A percentile compares a stretch with the other conserved stretches of the same genome.
Conservation (phyloP, 1,140 invertebrate species). For the Drosophila yakuba region DNA sequence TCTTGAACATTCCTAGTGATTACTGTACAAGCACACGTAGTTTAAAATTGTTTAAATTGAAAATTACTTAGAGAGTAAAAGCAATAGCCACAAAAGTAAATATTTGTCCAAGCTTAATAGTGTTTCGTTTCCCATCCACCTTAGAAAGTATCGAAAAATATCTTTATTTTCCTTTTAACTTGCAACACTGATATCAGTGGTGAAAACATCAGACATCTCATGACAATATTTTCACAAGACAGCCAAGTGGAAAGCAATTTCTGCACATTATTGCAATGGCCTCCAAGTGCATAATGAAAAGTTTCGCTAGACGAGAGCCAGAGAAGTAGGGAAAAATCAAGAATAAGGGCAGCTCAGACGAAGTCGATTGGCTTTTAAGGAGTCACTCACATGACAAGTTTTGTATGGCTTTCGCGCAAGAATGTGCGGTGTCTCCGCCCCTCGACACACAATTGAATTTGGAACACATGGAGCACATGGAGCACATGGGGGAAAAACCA, state of each 20-base stretch:
- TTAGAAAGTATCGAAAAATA: background rate
- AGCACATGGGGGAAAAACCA: constrained; percentile 43
- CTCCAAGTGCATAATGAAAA: constrained; percentile 64
- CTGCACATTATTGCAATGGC: constrained; percentile 71
- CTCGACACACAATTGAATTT: constrained; percentile 74
- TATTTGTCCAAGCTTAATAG: background rate
- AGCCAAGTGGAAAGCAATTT: constrained; percentile 71
- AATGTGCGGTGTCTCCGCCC: constrained; percentile 39
- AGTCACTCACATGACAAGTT: constrained; percentile 74
- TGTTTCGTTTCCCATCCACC: background rate
- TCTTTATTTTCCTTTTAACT: background rate
- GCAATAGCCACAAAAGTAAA: background rate
- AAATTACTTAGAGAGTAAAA: too few relatives aligned
- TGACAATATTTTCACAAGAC: constrained; percentile 19
- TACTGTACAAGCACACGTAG: too few relatives aligned
- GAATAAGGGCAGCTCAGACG: constrained; percentile 47
- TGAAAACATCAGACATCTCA: constrained; percentile 14
- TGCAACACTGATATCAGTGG: constrained; percentile 5
- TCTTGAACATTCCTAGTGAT: too few relatives aligned
- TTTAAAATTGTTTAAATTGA: too few relatives aligned
- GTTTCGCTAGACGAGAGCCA: constrained; percentile 44
- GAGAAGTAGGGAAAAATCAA: constrained; percentile 20
- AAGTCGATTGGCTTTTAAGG: constrained; percentile 81
- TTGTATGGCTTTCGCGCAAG: constrained; percentile 52
- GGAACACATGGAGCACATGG: constrained; percentile 44